Conservation (phyloP, 2,113 vertebrate species). For the Octodon degus region DNA sequence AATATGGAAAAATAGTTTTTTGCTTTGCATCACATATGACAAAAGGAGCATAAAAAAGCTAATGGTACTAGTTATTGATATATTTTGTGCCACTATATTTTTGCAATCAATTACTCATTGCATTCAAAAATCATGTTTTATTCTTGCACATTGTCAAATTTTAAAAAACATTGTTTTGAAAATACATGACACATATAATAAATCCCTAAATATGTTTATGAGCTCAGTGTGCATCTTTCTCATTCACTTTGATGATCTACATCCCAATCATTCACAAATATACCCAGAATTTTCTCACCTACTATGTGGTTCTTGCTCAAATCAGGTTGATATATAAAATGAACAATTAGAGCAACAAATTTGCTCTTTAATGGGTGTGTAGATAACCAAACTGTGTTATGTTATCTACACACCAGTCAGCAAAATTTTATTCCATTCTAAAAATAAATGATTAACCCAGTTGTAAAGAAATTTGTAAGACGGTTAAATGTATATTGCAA, state of each 20-base stretch:
- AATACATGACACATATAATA: not conserved
- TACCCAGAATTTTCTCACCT: not conserved
- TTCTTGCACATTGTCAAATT: not conserved
- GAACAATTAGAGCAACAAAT: not conserved
- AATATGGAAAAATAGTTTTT: not conserved
- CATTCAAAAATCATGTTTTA: not conserved
- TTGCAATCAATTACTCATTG: not conserved
- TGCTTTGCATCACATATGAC: not conserved
- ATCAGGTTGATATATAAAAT: not conserved
- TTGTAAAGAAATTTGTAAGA: not conserved
- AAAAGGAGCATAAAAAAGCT: not conserved
- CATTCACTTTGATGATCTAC: not conserved
- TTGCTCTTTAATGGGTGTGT: not conserved
- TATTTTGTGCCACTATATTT: not conserved
- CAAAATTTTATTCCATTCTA: not conserved
- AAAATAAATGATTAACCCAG: not conserved
- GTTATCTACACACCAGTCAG: not conserved
- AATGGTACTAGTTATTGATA: not conserved
- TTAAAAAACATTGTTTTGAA: slow-evolving; percentile 12
- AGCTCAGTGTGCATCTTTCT: not conserved
- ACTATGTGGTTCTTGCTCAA: not conserved
- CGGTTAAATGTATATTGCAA: not conserved
- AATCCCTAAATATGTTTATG: not conserved
- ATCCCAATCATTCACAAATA: not conserved
- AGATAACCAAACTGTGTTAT: not conserved